phyloP scores from a whole-genome alignment of 2,888 invertebrate genomes.

The Drosophila mettleri region DNA sequence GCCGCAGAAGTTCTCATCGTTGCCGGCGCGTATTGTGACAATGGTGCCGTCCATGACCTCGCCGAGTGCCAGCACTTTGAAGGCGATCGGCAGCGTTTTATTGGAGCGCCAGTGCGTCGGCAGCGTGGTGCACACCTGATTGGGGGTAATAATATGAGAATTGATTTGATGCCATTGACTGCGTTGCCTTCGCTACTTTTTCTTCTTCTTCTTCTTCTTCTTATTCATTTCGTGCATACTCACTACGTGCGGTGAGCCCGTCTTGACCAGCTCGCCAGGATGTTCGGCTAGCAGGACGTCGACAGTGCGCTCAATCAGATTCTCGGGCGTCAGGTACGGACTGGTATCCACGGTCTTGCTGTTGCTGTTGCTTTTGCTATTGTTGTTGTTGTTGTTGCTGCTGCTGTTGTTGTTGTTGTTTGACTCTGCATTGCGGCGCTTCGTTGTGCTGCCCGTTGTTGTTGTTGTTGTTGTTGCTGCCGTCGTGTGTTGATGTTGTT shows the following conservation, averaged over 20 bases:
- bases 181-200: fast-evolving
- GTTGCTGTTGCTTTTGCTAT: conserved; percentile 66
- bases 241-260: conserved; percentile 97
- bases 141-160: not conserved
- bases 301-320: conserved; percentile 92
- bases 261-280: conserved; percentile 96
- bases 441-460: conserved; percentile 49
- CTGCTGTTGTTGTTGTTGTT: conserved; percentile 66
- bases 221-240: conserved; percentile 90
- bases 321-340: conserved; percentile 90
- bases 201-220: not conserved
- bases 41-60: conserved; percentile 97
- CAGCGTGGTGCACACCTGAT: conserved; percentile 92
- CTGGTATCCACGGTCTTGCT: conserved; percentile 82
- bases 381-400: conserved; percentile 71
- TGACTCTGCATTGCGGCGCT: conserved; percentile 75
- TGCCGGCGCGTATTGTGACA: conserved; percentile 97
- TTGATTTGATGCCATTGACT: not conserved
- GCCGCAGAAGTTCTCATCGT: conserved; percentile 98
- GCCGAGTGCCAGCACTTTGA: conserved; percentile 96
- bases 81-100: conserved; percentile 97
- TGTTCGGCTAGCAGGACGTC: conserved; percentile 95
- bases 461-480: conserved; percentile 36
- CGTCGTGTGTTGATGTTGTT: conserved; percentile 52
- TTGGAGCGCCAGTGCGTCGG: conserved; percentile 99